A percentile compares a stretch with the other conserved stretches of the same genome.
These are phyloP conservation scores for Cephus pulcher DNA, from an alignment of 2,888 invertebrate species.

Conservation along the genomic window DNA sequence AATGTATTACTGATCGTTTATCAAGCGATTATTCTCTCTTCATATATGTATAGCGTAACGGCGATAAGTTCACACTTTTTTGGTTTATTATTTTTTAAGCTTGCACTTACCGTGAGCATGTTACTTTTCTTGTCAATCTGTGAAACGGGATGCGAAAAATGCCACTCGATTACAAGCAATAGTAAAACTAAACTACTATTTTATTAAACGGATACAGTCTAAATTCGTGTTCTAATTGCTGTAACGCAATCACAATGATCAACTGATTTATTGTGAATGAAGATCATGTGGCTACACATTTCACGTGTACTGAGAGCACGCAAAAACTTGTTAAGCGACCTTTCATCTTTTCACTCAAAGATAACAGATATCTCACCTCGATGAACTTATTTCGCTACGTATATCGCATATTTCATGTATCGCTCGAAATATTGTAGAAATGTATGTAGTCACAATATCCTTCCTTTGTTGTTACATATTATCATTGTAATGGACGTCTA, in stretches of 20 bases:
- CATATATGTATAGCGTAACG: not conserved
- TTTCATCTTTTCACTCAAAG: not conserved
- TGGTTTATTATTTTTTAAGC: not conserved
- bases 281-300: not conserved
- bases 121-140: not conserved
- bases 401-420: not conserved
- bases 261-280: not conserved
- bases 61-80: not conserved
- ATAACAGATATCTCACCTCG: not conserved
- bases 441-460: not conserved
- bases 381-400: not conserved
- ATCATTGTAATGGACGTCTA: not conserved
- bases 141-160: not conserved
- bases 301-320: not conserved
- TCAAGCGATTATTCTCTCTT: not conserved
- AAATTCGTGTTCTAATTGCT: constrained; percentile 6
- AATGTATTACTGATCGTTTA: not conserved
- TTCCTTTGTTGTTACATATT: too few relatives aligned
- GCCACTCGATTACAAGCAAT: not conserved
- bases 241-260: not conserved
- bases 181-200: constrained; percentile 4
- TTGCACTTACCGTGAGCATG: not conserved
- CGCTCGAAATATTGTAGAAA: not conserved
- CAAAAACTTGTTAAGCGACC: not conserved
- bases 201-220: constrained; percentile 2